Conservation (phyloP, 2,888 invertebrate genomes). For the Acholoe squamosa region DNA sequence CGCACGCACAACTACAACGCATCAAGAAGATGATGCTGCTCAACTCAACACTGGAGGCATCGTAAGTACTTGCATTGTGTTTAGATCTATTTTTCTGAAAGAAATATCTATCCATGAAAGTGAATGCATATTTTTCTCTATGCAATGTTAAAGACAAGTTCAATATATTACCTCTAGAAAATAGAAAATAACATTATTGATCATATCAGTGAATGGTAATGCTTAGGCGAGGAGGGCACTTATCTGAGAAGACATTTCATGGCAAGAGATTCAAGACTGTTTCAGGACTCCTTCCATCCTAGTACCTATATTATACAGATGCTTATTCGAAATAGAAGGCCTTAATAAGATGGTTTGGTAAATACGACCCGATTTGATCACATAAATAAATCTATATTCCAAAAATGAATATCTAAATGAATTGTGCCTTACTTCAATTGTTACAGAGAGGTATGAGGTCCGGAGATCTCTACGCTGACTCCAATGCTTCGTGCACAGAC, state of each 20-base stretch:
- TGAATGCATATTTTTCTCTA: too few relatives aligned
- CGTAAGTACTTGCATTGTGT: slow-evolving; percentile 77
- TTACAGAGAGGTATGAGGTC: slow-evolving; percentile 43
- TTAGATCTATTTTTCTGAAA: neutral
- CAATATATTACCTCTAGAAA: neutral
- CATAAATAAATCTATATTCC: neutral
- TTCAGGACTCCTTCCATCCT: neutral
- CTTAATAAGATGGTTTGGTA: neutral
- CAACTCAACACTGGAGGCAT: slow-evolving; percentile 82
- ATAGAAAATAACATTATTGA: too few relatives aligned
- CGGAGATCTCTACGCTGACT: neutral
- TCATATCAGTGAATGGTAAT: too few relatives aligned
- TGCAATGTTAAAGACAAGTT: too few relatives aligned
- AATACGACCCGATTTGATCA: neutral
- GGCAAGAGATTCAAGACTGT: neutral
- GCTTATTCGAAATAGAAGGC: neutral
- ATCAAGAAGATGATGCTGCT: slow-evolving; percentile 82
- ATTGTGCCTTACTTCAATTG: neutral
- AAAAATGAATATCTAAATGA: neutral
- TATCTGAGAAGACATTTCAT: too few relatives aligned
- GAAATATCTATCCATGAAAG: neutral
- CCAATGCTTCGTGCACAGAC: neutral
- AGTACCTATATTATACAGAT: neutral
- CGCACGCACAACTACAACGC: slow-evolving; percentile 76
- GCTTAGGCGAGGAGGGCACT: too few relatives aligned